Evolutionary conservation across 1,140 invertebrate species (phyloP).

Genomic region (Nymphalis io): DNA sequence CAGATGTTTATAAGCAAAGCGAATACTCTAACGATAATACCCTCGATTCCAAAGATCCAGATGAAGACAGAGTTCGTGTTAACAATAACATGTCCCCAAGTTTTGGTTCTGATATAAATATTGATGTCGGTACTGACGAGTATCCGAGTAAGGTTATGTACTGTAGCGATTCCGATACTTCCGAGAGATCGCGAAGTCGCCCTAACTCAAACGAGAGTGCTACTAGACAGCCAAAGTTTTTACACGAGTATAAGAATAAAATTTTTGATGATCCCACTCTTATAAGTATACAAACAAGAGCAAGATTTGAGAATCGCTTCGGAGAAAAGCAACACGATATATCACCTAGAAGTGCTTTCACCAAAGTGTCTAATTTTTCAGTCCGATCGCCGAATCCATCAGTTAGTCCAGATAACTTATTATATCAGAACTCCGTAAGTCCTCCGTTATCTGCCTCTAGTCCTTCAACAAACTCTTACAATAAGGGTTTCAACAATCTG

Average conservation of each 20-base stretch:
- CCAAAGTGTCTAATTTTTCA: constrained; percentile 84
- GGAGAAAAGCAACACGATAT: constrained; percentile 63
- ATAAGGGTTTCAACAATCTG: constrained; percentile 73
- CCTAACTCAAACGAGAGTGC: constrained; percentile 79
- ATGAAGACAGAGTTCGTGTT: constrained; percentile 68
- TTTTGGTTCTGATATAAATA: constrained; percentile 76
- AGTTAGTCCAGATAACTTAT: constrained; percentile 86
- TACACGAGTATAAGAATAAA: constrained; percentile 81
- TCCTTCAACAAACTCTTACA: constrained; percentile 71
- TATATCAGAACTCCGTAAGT: constrained; percentile 88
- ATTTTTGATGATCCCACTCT: constrained; percentile 83
- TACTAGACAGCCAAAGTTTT: constrained; percentile 66
- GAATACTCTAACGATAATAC: constrained; percentile 72
- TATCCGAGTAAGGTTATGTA: constrained; percentile 77
- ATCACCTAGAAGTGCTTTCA: constrained; percentile 87
- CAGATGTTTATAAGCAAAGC: constrained; percentile 67
- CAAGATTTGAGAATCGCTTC: constrained; percentile 73
- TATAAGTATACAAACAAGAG: constrained; percentile 79
- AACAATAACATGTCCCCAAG: constrained; percentile 78
- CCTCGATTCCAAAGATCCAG: constrained; percentile 66
- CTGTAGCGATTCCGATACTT: constrained; percentile 78
- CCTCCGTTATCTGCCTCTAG: constrained; percentile 83
- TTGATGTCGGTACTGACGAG: constrained; percentile 80
- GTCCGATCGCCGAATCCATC: constrained; percentile 84
- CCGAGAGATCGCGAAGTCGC: constrained; percentile 74